Evolutionary conservation across 2,888 invertebrate genomes (phyloP).

Genomic region (Cybosia mesomella): DNA sequence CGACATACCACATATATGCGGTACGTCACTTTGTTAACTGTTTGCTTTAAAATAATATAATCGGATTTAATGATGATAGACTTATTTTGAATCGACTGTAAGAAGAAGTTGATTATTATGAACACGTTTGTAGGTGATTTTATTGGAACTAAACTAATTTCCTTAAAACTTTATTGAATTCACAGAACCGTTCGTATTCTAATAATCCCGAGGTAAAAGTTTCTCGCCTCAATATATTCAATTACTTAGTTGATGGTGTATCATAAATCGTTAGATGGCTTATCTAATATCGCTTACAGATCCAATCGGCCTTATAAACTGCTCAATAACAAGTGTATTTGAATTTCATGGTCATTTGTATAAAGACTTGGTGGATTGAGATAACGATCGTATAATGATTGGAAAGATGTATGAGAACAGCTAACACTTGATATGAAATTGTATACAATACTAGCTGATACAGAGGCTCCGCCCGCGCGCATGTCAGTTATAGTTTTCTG

Average conservation of each 20-base stretch:
- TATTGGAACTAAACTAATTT: neutral
- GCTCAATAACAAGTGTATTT: constrained; percentile 17
- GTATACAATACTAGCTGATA: too few relatives aligned
- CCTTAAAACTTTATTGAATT: too few relatives aligned
- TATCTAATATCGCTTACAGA: constrained; percentile 15
- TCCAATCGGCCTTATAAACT: constrained; percentile 19
- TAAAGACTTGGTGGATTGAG: constrained; percentile 8
- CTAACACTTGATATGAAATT: neutral
- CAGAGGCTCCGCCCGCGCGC: too few relatives aligned
- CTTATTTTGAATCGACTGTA: neutral
- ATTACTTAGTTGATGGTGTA: constrained; percentile 18
- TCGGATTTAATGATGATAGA: constrained; percentile 12
- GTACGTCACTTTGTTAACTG: constrained; percentile 33
- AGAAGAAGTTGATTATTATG: neutral
- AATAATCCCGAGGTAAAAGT: constrained; percentile 9
- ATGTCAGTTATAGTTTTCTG: too few relatives aligned
- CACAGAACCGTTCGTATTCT: constrained; percentile 1
- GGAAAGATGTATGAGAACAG: neutral
- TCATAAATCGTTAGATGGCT: constrained; percentile 18
- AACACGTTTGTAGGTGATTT: neutral
- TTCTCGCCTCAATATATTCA: constrained; percentile 19
- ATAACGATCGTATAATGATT: neutral
- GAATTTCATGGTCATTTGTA: constrained; percentile 18
- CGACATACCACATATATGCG: constrained; percentile 36
- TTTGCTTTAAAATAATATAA: constrained; percentile 38